These are phyloP conservation scores for Bucorvus abyssinicus DNA, from an alignment of 2,797 vertebrate species.

Conservation along the genomic window DNA sequence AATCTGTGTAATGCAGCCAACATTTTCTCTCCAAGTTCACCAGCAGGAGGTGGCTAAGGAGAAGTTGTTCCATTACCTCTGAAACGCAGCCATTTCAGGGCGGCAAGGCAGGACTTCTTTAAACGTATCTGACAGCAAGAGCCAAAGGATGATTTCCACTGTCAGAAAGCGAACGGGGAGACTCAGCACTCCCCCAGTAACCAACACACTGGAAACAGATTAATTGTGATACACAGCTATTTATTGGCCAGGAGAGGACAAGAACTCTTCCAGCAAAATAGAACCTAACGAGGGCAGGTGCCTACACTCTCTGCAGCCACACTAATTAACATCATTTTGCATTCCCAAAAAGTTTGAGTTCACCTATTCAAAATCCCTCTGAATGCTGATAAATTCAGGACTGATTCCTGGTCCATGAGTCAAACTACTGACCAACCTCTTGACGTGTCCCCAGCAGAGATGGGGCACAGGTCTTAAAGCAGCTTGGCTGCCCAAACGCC, in stretches of 20 bases:
- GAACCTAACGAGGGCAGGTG: neutral
- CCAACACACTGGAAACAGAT: neutral
- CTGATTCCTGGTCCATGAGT: neutral
- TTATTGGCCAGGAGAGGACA: neutral
- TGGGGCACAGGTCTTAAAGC: neutral
- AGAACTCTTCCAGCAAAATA: neutral
- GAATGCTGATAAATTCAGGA: neutral
- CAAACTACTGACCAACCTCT: neutral
- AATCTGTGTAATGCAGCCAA: fast-evolving
- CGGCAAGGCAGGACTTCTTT: neutral
- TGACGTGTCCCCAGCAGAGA: neutral
- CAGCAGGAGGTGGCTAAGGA: neutral
- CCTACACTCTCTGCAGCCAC: neutral
- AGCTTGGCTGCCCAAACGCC: neutral
- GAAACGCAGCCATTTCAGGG: fast-evolving
- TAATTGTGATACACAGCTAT: neutral
- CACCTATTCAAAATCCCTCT: neutral
- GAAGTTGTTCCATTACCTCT: neutral
- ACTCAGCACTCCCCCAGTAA: neutral
- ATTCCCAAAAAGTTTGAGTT: neutral
- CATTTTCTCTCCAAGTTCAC: neutral
- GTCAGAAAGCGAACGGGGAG: neutral
- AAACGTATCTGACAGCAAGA: neutral
- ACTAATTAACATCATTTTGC: neutral
- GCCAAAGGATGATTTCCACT: neutral